Base-by-base conservation (phyloP, 2,888 invertebrate genomes). In the Onchidella celtica region DNA sequence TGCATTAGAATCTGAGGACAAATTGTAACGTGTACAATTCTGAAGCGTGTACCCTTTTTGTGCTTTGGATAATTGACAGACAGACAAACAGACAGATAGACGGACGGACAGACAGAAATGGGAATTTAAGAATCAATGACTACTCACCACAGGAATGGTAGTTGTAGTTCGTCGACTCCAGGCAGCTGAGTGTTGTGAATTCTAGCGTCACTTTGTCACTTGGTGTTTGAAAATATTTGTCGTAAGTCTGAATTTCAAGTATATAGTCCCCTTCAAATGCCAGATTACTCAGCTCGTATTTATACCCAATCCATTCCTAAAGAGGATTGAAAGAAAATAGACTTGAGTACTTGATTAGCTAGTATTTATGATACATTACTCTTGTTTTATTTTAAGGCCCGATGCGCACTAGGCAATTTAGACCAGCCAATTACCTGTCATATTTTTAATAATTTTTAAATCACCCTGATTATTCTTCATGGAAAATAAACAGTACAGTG, bases 91-190 rank as follows among this genome's bases (percentile, higher is more conserved):
- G n/a, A n/a, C n/a, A n/a, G n/a, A n/a, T n/a, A n/a, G n/a, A n/a
- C n/a, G n/a, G n/a, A n/a, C n/a, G n/a, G n/a, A n/a, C n/a, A n/a
- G n/a, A n/a, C n/a, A n/a, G n/a, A n/a, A n/a, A n/a, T n/a, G n/a
- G n/a, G n/a, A n/a, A n/a, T n/a, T n/a, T n/a, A n/a, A n/a, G n/a
- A n/a, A n/a, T n/a, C n/a, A n/a, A n/a, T 17, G 32, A 9, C 9
- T 29, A 81, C 84, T 73, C 73, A 85, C 85, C 79, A 57, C 85
- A 85, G 4, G 81, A 61, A 29, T 70, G 36, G 73, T 86, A 86
- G 61, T 85, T 83, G 72, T 83, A 77, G 29, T 79, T 59, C 11
- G 86, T 83, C 11, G 81, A 69, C n/a, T 63, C 27, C 11, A 86
- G 83, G 68, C 86, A 86, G 72, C 72, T 78, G n/a, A 80, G 36